These are phyloP conservation scores for Eonycteris spelaea DNA, from an alignment of 2,113 vertebrate genomes.

Conservation along the genomic window DNA sequence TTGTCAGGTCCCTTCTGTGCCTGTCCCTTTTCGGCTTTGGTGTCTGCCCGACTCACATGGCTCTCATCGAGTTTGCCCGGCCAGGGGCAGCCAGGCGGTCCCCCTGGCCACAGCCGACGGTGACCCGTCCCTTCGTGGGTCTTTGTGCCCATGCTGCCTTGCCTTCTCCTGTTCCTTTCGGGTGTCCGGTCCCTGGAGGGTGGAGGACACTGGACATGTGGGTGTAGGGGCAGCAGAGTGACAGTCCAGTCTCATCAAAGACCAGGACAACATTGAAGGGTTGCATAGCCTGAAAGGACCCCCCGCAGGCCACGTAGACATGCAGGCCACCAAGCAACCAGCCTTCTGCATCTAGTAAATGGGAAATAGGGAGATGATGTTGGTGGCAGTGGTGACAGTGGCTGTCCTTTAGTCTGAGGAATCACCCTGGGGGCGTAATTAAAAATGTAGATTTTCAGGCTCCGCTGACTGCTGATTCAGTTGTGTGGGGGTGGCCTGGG, in stretches of 20 bases:
- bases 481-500: background rate
- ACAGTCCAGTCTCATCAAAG: background rate
- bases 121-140: accelerated
- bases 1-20: background rate
- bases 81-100: background rate
- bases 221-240: background rate
- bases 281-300: background rate
- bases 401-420: background rate
- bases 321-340: background rate
- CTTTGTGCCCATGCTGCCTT: accelerated
- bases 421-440: background rate
- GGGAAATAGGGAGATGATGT: background rate
- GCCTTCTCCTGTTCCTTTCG: accelerated
- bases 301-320: background rate
- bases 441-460: background rate
- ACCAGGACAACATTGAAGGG: background rate
- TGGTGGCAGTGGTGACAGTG: background rate
- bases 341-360: background rate
- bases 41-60: background rate
- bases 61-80: accelerated
- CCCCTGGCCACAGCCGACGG: accelerated
- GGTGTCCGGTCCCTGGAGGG: background rate
- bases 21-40: background rate
- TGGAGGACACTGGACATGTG: accelerated
- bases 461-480: background rate